A percentile compares a stretch with the other conserved stretches of the same genome.
Conservation (phyloP, 1,140 invertebrate genomes). For the Drosophila murphyi region DNA sequence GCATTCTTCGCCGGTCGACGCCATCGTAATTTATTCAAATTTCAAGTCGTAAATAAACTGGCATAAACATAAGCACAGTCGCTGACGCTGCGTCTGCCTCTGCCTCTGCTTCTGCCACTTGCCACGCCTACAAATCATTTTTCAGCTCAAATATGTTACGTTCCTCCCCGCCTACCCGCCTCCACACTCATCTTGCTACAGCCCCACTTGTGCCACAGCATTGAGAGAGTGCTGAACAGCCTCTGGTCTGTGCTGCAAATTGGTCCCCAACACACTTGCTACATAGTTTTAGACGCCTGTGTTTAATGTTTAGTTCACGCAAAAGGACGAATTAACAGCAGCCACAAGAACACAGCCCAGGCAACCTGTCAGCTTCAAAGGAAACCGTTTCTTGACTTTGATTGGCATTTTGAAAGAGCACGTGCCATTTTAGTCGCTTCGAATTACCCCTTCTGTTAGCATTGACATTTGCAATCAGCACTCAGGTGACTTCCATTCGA, state of each 20-base stretch:
- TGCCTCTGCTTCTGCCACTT: constrained; percentile 37
- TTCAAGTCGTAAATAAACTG: constrained; percentile 76
- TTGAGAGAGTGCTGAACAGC: constrained; percentile 31
- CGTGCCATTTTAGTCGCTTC: constrained; percentile 32
- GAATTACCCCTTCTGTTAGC: background rate
- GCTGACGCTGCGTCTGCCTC: constrained; percentile 29
- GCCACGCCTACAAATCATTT: constrained; percentile 44
- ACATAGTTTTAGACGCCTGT: constrained; percentile 34
- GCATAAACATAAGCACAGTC: constrained; percentile 73
- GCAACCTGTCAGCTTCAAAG: constrained; percentile 17
- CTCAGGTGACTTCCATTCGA: constrained; percentile 26
- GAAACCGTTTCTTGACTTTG: constrained; percentile 21
- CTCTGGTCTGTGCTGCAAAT: constrained; percentile 19
- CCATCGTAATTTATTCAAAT: constrained; percentile 79
- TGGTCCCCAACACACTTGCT: constrained; percentile 19
- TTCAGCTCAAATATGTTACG: constrained; percentile 28
- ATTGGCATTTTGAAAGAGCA: constrained; percentile 47
- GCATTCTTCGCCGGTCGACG: constrained; percentile 45
- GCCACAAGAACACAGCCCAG: background rate
- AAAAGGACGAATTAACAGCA: constrained; percentile 19
- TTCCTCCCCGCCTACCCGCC: background rate
- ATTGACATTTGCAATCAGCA: constrained; percentile 50
- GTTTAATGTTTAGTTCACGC: constrained; percentile 16
- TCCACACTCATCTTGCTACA: background rate
- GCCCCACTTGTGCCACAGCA: constrained; percentile 37